Evolutionary conservation across 2,888 invertebrate species (phyloP), one percentile per base, ranked within the genome.

Genomic region (Lycaena phlaeas): DNA sequence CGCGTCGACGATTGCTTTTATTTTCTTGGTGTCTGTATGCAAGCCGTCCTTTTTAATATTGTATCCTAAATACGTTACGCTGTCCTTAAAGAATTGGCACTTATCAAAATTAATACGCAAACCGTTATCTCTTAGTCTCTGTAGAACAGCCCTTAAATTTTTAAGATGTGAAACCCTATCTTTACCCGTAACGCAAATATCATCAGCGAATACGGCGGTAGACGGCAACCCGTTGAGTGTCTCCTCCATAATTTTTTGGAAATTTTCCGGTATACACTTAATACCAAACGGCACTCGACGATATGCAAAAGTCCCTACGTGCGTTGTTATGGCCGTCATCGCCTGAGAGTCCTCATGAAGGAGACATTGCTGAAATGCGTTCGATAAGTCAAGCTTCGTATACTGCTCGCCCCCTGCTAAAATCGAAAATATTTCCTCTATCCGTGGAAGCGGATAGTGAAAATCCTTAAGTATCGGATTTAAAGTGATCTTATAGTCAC

Each of bases 191-290:
- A 22, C 22, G 6, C 22, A 22, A 22, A 22, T 22, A 22, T 4
- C 3, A 9, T 22, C 22, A 5, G 22, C 22, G 22, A 22, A 22
- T 22, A 22, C 22, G 4, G 22, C 22, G 4, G 22, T 22, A 2
- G 22, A 3, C 2, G 22, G 5, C 22, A 22, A 9, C 22, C 22
- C 22, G 22, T 22, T 22, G 22, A 22, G 3, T 2, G 22, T 22
- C 27, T 54, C 53, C 25, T 55, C 54, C 43, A 55, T 50, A 4
- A 51, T 37, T 42, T 55, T 56, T 43, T 56, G 54, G 15, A 59
- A 57, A 14, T 54, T 53, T 47, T 57, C 55, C 4, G 51, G 22
- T 22, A 22, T 4, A 4, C 22, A 22, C 9, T 22, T 22, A 7
- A 22, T 22, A 22, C 22, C 22, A 9, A 22, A 22, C 6, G 22